A percentile compares a stretch with the other conserved stretches of the same genome.
These are phyloP conservation scores for Sus scrofa DNA, from an alignment of 2,113 vertebrate genomes.

Conservation along the genomic window DNA sequence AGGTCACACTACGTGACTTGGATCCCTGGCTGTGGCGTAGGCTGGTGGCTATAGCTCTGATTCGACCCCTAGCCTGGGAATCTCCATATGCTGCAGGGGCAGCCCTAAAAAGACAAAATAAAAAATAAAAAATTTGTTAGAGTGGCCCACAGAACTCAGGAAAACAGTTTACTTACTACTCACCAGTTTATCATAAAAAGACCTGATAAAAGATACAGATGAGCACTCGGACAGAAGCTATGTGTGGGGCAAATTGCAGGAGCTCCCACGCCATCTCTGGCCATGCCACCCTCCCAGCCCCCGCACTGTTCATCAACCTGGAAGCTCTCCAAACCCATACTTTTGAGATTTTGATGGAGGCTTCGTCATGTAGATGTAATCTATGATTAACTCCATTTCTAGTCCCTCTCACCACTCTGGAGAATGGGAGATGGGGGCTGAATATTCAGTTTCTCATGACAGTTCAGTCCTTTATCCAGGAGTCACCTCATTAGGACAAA, in stretches of 20 bases:
- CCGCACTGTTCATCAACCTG: not conserved
- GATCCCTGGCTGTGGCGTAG: no score
- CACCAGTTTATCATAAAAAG: not conserved
- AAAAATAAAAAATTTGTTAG: no score
- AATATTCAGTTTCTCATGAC: not conserved
- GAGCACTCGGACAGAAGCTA: no score
- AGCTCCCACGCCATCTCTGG: no score
- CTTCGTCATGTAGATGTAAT: not conserved
- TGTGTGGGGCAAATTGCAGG: not conserved
- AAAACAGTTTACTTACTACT: not conserved
- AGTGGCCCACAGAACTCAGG: not conserved
- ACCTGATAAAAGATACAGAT: not conserved
- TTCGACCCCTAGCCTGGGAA: no score
- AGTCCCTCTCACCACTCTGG: not conserved
- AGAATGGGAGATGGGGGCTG: not conserved
- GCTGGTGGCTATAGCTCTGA: no score
- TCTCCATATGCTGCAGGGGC: no score
- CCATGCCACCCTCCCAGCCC: no score
- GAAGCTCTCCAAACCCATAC: not conserved
- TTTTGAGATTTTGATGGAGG: not conserved
- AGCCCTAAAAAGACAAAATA: no score
- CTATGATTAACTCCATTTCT: not conserved
- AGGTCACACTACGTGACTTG: no score
- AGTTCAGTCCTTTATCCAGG: not conserved
- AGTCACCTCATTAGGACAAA: not conserved